Base-by-base conservation (phyloP, 1,140 invertebrate species). In the Muscidifurax raptorellus region DNA sequence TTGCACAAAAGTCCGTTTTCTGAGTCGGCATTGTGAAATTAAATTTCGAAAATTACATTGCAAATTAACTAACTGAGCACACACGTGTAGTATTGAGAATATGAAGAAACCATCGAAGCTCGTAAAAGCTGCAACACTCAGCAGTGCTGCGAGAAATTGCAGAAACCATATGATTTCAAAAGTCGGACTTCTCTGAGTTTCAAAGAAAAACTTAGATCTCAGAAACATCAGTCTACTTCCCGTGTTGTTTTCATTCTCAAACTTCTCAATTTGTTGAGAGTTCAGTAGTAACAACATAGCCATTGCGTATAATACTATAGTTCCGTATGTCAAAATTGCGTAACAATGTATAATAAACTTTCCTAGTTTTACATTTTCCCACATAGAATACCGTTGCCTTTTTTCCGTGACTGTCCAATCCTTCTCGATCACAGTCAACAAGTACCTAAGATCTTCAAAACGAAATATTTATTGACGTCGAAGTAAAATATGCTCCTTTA, bases 161-260 rank as follows among this genome's bases (percentile, higher is more conserved):
- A 52, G 40, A 12, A 85, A 47, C 52, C 75, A 87, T n/a, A 82
- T 80, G n/a, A 85, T 71, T 86, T 86, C 83, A 69, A 82, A 85
- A 25, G 59, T 78, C 9, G 86, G 86, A 66, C 72, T 82, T 12
- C 78, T 79, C n/a, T 84, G 30, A 0, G 69, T 84, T 32, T 82
- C 59, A 18, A 82, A 86, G 5, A 80, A 82, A 84, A 86, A 84
- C 52, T 87, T 82, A 0, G 78, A 82, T 10, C 67, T 13, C 5
- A 82, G 15, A 44, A 84, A 86, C 40, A 85, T 59, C 9, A 47
- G 83, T 47, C 64, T 80, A 15, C 25, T 59, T 52, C 15, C 9
- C 13, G 82, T 78, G 0, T 15, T 32, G 52, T 83, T 83, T 4
- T 18, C 15, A 36, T 32, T 72, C 0, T 27, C 13, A 30, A 27